Conservation (phyloP, 2,888 invertebrate genomes). For the Acanthosepion esculentum region DNA sequence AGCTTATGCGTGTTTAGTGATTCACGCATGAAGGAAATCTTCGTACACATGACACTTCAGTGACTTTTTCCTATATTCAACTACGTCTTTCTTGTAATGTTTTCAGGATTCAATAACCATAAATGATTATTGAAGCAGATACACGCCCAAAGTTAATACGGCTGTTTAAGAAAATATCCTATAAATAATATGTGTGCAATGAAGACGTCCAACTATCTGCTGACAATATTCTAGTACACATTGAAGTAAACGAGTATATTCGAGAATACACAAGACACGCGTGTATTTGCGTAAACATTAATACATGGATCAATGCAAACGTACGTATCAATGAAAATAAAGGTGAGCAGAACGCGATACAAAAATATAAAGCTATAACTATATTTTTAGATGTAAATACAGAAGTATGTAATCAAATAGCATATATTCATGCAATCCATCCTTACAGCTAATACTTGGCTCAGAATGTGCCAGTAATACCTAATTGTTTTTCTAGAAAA, state of each 20-base stretch:
- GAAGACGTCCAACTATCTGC: background rate
- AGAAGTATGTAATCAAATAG: too few species aligned
- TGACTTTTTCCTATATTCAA: background rate
- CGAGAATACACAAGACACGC: background rate
- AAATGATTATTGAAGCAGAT: background rate
- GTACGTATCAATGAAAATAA: background rate
- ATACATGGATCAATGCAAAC: background rate
- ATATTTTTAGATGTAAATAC: too few species aligned
- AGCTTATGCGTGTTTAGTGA: background rate
- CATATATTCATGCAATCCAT: too few species aligned
- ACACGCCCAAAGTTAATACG: background rate
- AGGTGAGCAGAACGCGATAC: background rate
- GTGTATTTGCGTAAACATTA: background rate
- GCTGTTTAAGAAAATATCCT: constrained; percentile 16
- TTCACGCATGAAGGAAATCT: background rate
- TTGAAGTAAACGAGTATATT: background rate
- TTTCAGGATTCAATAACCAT: background rate
- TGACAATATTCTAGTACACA: background rate
- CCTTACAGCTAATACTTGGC: too few species aligned
- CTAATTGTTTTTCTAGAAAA: too few species aligned
- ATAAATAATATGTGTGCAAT: background rate
- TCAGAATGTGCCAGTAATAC: too few species aligned
- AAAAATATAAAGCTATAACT: background rate
- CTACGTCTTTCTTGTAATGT: background rate
- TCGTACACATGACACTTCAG: background rate